Conservation (phyloP, 1,140 invertebrate species). For the Acromyrmex charruanus region DNA sequence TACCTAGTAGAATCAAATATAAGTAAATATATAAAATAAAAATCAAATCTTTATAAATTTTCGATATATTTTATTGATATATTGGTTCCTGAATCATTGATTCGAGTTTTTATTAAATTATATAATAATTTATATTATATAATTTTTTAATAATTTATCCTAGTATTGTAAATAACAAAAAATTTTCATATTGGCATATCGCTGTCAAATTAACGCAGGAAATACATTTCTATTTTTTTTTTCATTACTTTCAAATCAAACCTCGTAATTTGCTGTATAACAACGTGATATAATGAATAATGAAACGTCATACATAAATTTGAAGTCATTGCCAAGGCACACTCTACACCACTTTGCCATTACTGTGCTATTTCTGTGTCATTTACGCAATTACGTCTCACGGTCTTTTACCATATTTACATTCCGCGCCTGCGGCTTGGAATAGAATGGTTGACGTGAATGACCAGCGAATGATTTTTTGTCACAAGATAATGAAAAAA, state of each 20-base stretch:
- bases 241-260: constrained; percentile 5
- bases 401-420: constrained; percentile 5
- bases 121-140: background rate
- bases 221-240: background rate
- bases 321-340: constrained; percentile 34
- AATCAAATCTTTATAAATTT: background rate
- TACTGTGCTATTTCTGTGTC: constrained; percentile 27
- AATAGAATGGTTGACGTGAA: background rate
- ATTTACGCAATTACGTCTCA: background rate
- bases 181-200: background rate
- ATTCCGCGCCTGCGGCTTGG: background rate
- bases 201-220: background rate
- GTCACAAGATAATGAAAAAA: background rate
- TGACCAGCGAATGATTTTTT: background rate
- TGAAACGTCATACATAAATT: constrained; percentile 37
- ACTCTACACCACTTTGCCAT: background rate
- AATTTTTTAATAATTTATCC: background rate
- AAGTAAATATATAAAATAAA: background rate
- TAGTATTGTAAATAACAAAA: background rate
- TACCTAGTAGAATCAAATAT: background rate
- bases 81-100: too few species aligned
- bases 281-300: constrained; percentile 33
- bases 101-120: background rate
- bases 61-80: background rate
- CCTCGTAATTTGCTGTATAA: constrained; percentile 17